Evolutionary conservation across 2,797 vertebrate genomes (phyloP).

Genomic region (Aratinga solstitialis): DNA sequence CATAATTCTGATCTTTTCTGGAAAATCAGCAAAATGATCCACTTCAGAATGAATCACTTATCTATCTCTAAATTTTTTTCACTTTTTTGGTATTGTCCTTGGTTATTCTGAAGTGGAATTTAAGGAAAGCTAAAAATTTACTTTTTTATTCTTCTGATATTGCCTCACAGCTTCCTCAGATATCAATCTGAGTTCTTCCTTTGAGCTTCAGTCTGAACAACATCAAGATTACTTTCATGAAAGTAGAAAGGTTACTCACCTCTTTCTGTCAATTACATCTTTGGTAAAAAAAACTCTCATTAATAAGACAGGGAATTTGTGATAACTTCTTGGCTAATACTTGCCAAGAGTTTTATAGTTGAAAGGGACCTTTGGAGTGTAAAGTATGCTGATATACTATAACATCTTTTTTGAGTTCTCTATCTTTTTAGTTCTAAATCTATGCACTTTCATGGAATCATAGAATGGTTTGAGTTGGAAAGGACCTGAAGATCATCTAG

Average conservation of each 20-base stretch:
- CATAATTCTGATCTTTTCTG: neutral
- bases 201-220: neutral
- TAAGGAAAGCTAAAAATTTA: neutral
- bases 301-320: neutral
- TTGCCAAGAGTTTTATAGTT: neutral
- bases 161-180: neutral
- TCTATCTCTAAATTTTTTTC: neutral
- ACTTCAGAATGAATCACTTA: neutral
- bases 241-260: neutral
- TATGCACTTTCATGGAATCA: neutral
- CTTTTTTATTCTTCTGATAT: neutral
- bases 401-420: neutral
- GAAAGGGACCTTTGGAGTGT: neutral
- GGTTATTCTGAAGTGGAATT: neutral
- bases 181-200: neutral
- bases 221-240: neutral
- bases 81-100: neutral
- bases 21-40: neutral
- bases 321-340: neutral
- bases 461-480: neutral
- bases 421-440: neutral
- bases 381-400: neutral
- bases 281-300: neutral
- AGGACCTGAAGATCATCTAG: neutral
- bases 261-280: neutral